Evolutionary conservation across 2,888 invertebrate genomes (phyloP).

Genomic region (Dynastes hyllus): DNA sequence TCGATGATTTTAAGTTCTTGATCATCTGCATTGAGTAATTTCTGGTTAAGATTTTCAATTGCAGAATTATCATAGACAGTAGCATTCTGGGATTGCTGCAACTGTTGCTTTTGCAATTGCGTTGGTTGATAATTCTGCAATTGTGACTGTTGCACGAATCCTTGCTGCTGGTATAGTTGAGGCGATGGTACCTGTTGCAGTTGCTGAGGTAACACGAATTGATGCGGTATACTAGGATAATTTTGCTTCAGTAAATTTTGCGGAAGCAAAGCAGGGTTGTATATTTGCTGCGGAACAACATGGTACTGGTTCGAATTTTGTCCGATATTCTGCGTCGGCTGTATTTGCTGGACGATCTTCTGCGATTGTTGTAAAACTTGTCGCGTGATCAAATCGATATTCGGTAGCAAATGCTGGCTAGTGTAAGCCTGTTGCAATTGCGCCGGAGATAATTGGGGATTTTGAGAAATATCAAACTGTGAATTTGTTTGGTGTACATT

Average conservation of each 20-base stretch:
- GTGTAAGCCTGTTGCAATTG: conserved; percentile 49
- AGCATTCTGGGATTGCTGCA: conserved; percentile 13
- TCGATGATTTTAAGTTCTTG: conserved; percentile 49
- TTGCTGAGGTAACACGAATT: conserved; percentile 57
- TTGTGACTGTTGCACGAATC: conserved; percentile 34
- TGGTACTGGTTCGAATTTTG: conserved; percentile 18
- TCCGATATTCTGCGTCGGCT: background rate
- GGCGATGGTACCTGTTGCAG: conserved; percentile 53
- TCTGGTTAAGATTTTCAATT: conserved; percentile 48
- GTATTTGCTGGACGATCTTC: conserved; percentile 33
- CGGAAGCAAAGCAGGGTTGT: conserved; percentile 10
- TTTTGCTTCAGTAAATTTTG: conserved; percentile 23
- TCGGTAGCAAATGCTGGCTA: conserved; percentile 49
- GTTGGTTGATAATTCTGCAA: conserved; percentile 47
- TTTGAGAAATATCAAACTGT: conserved; percentile 2
- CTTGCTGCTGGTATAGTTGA: conserved; percentile 58
- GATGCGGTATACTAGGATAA: conserved; percentile 29
- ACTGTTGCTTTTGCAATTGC: conserved; percentile 45
- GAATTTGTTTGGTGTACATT: conserved; percentile 24
- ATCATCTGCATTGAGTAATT: conserved; percentile 19
- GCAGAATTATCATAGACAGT: conserved; percentile 27
- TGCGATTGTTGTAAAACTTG: conserved; percentile 40
- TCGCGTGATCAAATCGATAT: conserved; percentile 37
- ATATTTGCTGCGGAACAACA: conserved; percentile 15
- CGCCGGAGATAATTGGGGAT: conserved; percentile 59